Evolutionary conservation across 2,797 vertebrate genomes (phyloP).

Genomic region (Catamblyrhynchus diadema): DNA sequence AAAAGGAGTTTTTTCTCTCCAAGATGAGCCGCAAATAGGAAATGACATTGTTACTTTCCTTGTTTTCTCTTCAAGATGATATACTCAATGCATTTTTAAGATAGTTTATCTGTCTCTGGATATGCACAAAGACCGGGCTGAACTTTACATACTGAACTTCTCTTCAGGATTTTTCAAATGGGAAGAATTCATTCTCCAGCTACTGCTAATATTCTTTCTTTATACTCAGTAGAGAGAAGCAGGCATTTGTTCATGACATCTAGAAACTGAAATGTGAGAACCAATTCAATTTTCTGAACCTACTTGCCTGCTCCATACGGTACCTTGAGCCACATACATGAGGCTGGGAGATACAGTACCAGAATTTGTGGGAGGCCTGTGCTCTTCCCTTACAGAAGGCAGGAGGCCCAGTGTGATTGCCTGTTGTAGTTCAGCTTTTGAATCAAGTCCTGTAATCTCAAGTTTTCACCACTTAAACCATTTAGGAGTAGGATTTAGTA

Average conservation of each 20-base stretch:
- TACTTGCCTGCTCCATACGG: not conserved
- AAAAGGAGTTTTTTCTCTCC: not conserved
- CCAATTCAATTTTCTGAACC: not conserved
- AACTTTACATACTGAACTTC: not conserved
- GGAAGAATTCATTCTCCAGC: not conserved
- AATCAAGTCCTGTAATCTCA: not conserved
- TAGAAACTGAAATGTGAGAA: not conserved
- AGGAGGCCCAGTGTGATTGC: fast-evolving
- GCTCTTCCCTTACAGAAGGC: not conserved
- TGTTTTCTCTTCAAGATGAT: not conserved
- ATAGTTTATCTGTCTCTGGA: not conserved
- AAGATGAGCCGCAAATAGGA: not conserved
- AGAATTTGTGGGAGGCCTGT: not conserved
- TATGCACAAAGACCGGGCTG: not conserved
- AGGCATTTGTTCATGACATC: not conserved
- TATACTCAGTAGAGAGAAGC: not conserved
- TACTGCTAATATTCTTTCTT: not conserved
- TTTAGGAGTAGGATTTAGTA: not conserved
- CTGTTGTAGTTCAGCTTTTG: not conserved
- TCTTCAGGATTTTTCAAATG: not conserved
- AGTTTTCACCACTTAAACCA: not conserved
- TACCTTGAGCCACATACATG: not conserved
- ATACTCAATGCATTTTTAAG: not conserved
- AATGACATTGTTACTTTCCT: not conserved
- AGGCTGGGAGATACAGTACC: not conserved